phyloP scores from a whole-genome alignment of 2,888 invertebrate species.

The Apocheima hispidaria region DNA sequence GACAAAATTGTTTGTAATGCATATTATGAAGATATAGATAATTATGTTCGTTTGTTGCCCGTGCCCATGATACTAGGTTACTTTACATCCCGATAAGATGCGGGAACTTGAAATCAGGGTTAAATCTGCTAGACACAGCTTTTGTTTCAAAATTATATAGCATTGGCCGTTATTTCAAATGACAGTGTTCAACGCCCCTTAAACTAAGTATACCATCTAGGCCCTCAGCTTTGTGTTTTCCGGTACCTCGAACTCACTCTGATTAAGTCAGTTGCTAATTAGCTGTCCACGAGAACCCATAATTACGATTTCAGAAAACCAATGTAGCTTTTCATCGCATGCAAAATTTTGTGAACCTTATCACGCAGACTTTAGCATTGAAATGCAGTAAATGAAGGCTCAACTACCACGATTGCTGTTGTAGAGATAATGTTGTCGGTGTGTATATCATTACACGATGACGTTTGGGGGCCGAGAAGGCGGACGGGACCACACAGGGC shows the following conservation, averaged over 20 bases:
- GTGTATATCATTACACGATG: constrained; percentile 55
- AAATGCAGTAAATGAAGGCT: constrained; percentile 2
- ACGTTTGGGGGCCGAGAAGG: constrained; percentile 45
- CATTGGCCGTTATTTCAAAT: not conserved
- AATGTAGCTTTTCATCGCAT: constrained; percentile 11
- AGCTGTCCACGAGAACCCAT: constrained; percentile 54
- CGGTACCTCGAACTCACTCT: constrained; percentile 30
- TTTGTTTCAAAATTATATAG: too few species aligned
- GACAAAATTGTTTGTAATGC: too few species aligned
- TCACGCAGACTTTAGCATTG: not conserved
- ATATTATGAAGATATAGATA: too few species aligned
- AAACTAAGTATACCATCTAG: constrained; percentile 10
- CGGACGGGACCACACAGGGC: constrained; percentile 43
- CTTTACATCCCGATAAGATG: too few species aligned
- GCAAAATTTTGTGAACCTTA: constrained; percentile 16
- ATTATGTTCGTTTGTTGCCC: too few species aligned
- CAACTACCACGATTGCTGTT: not conserved
- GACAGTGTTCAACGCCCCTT: constrained; percentile 13
- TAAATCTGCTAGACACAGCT: too few species aligned
- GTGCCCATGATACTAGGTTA: too few species aligned
- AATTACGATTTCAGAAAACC: constrained; percentile 50
- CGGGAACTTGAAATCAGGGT: too few species aligned
- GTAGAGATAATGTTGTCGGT: constrained; percentile 25
- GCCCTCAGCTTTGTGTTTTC: constrained; percentile 23
- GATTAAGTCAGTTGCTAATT: constrained; percentile 51